phyloP scores from a whole-genome alignment of 2,113 vertebrate species.

The Sterna hirundo region DNA sequence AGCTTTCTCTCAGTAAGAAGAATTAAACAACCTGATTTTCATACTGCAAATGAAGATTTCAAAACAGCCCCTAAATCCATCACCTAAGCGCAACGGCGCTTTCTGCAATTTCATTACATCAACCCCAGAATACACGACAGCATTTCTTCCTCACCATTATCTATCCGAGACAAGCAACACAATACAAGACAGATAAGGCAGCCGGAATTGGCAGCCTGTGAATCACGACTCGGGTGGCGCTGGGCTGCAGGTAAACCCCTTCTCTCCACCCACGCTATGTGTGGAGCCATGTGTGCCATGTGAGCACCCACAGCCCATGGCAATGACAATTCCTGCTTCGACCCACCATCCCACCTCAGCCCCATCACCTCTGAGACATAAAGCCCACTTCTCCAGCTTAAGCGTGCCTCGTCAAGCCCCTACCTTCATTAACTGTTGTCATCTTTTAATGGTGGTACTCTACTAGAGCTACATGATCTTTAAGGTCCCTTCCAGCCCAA shows the following conservation, averaged over 20 bases:
- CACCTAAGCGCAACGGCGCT: background rate
- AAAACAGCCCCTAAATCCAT: constrained; percentile 7
- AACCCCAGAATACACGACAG: background rate
- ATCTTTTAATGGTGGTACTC: background rate
- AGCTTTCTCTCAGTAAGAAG: background rate
- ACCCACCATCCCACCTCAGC: background rate
- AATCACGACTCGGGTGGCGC: rapidly evolving
- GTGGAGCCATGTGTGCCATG: no score
- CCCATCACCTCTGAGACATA: background rate
- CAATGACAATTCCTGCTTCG: background rate
- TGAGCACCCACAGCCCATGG: background rate
- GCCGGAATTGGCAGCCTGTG: background rate
- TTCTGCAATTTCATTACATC: constrained; percentile 33
- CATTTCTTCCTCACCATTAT: background rate
- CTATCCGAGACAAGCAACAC: background rate
- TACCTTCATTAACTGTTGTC: constrained; percentile 8
- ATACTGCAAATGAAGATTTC: background rate
- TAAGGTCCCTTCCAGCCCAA: no score
- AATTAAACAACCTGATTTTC: background rate
- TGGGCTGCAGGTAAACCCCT: background rate
- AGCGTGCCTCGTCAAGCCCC: background rate
- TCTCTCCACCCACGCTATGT: background rate
- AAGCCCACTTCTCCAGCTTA: background rate
- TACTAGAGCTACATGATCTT: background rate
- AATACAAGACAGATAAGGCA: background rate